Base-by-base conservation (phyloP, 1,140 invertebrate species). In the Manduca sexta region DNA sequence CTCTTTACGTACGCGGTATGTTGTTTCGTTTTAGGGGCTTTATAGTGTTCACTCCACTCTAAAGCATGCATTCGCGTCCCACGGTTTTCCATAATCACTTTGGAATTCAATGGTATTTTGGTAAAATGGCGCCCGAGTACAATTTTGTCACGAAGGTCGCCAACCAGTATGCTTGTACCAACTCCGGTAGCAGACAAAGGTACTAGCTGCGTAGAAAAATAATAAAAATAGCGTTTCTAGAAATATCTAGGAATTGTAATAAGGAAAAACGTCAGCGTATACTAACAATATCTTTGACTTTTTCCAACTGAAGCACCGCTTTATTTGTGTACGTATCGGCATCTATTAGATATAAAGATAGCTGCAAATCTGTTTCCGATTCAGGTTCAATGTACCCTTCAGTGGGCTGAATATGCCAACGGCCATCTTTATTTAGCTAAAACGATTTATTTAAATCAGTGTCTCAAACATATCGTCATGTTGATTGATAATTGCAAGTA, bases 261-360 rank as follows among this genome's bases (percentile, higher is more conserved):
- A 5, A 8, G 21, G 21, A 5, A 8, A n/a, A n/a, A 26, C 21
- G 8, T 26, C 21, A 26, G 4, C 8, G 8, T 26, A 5, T 26
- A 70, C 78, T 67, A 48, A 84, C 81, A 45, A 83, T 80, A 49
- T 85, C 82, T 45, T 78, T 85, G 0, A 80, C 74, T 72, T 73
- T 80, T 45, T 85, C 77, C 38, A 85, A 56, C 31, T 85, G 75
- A 44, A 85, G 67, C 7, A 82, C 60, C 13, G 69, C 74, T 66
- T 80, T 85, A 47, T 83, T 85, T 0, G 70, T 69, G 45, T 82
- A 82, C 10, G 49, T 64, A 17, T 69, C 69, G 12, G 82, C 74
- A 43, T 85, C 82, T 18, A 77, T 58, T 18, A 85, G 59, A 53
- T 69, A 77, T 0, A 83, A 45, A 14, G 54, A 64, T 8, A 83